Conservation (phyloP, 2,888 invertebrate genomes). For the Campoplex capitator region DNA sequence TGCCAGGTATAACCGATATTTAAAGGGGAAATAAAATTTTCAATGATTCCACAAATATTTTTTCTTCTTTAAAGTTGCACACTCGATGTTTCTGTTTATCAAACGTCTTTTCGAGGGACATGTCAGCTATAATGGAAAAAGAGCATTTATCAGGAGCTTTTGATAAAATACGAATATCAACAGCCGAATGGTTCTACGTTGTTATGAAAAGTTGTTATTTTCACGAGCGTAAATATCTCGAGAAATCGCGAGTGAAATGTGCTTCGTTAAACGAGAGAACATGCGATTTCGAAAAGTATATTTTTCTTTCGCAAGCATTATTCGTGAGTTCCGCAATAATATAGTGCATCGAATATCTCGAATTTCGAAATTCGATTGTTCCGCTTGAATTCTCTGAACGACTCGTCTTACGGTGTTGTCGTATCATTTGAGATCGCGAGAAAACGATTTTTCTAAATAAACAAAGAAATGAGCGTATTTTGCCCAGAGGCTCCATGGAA, state of each 20-base stretch:
- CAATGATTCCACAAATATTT: too few species aligned
- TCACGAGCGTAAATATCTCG: too few species aligned
- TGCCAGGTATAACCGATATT: not conserved
- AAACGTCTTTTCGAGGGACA: too few species aligned
- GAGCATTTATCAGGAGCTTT: too few species aligned
- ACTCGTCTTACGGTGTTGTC: not conserved
- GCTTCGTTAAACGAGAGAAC: too few species aligned
- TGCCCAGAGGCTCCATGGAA: not conserved
- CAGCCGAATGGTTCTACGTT: too few species aligned
- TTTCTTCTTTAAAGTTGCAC: too few species aligned
- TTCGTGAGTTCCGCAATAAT: not conserved
- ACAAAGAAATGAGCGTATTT: not conserved
- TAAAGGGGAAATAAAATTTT: not conserved
- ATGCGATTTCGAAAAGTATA: not conserved
- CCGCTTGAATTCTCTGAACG: not conserved
- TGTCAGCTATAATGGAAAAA: too few species aligned
- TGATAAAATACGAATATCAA: too few species aligned
- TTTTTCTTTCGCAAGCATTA: not conserved
- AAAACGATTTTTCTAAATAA: not conserved
- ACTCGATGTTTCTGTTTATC: too few species aligned
- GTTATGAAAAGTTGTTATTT: too few species aligned
- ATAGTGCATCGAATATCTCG: not conserved
- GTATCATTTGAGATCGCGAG: not conserved
- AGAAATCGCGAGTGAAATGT: too few species aligned
- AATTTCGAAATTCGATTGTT: not conserved